Conservation (phyloP, 2,888 invertebrate species). For the Aquatica leii region DNA sequence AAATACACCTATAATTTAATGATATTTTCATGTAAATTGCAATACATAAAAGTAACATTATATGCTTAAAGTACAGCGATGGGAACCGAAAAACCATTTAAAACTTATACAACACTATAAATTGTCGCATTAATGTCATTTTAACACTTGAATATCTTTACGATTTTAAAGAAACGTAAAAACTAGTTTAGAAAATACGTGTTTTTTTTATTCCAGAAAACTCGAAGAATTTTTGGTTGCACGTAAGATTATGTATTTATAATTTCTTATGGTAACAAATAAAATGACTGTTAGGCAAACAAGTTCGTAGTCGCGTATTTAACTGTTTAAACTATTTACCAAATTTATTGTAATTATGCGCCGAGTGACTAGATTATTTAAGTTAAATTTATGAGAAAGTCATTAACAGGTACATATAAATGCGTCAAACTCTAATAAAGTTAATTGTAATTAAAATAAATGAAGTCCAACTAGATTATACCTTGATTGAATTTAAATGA, state of each 20-base stretch:
- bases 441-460: constrained; percentile 39
- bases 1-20: not conserved
- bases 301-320: not conserved
- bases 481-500: constrained; percentile 53
- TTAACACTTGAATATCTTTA: constrained; percentile 26
- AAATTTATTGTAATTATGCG: constrained; percentile 29
- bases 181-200: constrained; percentile 12
- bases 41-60: not conserved
- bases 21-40: constrained; percentile 5
- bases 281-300: constrained; percentile 12
- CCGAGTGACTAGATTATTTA: constrained; percentile 10
- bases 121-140: constrained; percentile 23
- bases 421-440: constrained; percentile 34
- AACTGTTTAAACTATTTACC: constrained; percentile 15
- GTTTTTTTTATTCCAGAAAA: constrained; percentile 13
- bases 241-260: constrained; percentile 14
- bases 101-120: constrained; percentile 15
- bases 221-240: constrained; percentile 21
- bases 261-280: constrained; percentile 13
- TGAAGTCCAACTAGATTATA: constrained; percentile 33
- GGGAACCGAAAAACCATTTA: not conserved
- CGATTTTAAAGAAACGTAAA: constrained; percentile 17
- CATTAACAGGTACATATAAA: constrained; percentile 28
- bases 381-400: constrained; percentile 28
- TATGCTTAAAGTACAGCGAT: not conserved